Percentiles rank a stretch among this genome's conserved stretches.
Conservation (phyloP, 2,113 vertebrate genomes). For the Macquaria ambigua region DNA sequence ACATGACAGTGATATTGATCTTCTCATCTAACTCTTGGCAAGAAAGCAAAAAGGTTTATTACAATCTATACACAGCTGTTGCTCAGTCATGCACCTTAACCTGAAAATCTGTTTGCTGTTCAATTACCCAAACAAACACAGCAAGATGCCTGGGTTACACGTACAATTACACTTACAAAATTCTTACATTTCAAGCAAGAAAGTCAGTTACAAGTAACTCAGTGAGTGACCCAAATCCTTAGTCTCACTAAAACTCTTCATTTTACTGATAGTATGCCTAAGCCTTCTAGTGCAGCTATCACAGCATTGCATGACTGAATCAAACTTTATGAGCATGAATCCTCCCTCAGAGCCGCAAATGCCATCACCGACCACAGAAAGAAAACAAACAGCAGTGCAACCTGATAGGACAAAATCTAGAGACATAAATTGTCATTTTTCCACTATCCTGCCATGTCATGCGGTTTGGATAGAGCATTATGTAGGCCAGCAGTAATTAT, state of each 20-base stretch:
- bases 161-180: background rate
- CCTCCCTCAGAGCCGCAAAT: background rate
- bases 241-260: background rate
- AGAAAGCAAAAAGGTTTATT: too few species aligned
- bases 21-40: too few species aligned
- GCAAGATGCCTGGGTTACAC: background rate
- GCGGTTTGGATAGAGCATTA: constrained; percentile 55
- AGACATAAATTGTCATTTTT: constrained; percentile 52
- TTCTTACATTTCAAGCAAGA: background rate
- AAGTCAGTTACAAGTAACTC: background rate
- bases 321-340: constrained; percentile 51
- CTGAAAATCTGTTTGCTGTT: background rate
- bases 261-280: background rate
- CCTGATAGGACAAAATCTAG: constrained; percentile 25
- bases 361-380: constrained; percentile 24
- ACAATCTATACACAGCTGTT: background rate
- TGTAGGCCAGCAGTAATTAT: constrained; percentile 58
- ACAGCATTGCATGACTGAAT: background rate
- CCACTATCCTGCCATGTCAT: constrained; percentile 57
- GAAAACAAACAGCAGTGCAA: constrained; percentile 31
- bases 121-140: background rate
- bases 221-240: background rate
- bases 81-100: background rate
- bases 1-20: too few species aligned
- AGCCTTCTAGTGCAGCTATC: background rate